Percentiles rank a stretch among this genome's conserved stretches.
Evolutionary conservation across 2,797 vertebrate genomes (phyloP).

Genomic region (Gastrophryne carolinensis): DNA sequence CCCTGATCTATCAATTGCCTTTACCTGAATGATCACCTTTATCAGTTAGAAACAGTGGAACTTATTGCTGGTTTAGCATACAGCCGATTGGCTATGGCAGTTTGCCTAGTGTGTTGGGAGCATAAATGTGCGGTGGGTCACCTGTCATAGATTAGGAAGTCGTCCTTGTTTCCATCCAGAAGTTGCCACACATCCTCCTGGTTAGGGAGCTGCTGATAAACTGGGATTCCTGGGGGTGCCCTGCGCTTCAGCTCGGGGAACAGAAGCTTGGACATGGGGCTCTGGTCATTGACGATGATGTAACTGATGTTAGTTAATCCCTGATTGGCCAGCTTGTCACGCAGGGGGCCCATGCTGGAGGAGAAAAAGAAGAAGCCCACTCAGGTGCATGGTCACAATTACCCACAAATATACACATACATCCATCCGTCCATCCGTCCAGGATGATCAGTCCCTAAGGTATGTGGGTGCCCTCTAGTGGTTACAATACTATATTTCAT

Average conservation of each 20-base stretch:
- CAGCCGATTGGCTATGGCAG: no score
- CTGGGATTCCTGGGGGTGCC: conserved; percentile 69
- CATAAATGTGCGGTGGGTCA: conserved; percentile 33
- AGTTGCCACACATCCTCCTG: conserved; percentile 80
- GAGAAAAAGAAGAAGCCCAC: no score
- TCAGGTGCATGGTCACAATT: background rate
- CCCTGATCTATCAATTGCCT: no score
- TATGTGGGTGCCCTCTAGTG: background rate
- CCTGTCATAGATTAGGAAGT: conserved; percentile 67
- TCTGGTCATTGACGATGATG: conserved; percentile 81
- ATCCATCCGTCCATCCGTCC: no score
- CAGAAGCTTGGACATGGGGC: conserved; percentile 74
- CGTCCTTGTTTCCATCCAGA: conserved; percentile 67
- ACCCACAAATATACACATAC: no score
- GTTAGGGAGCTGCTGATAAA: conserved; percentile 75
- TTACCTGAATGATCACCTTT: no score
- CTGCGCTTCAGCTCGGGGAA: conserved; percentile 74
- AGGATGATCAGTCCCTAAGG: no score
- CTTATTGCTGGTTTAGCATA: no score
- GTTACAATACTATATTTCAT: background rate
- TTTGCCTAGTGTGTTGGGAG: no score
- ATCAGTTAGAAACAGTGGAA: no score
- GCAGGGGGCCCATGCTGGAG: conserved; percentile 75
- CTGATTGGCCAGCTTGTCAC: conserved; percentile 68
- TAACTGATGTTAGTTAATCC: conserved; percentile 69